Evolutionary conservation across 2,113 vertebrate genomes (phyloP).

Genomic region (Stegostoma tigrinum): DNA sequence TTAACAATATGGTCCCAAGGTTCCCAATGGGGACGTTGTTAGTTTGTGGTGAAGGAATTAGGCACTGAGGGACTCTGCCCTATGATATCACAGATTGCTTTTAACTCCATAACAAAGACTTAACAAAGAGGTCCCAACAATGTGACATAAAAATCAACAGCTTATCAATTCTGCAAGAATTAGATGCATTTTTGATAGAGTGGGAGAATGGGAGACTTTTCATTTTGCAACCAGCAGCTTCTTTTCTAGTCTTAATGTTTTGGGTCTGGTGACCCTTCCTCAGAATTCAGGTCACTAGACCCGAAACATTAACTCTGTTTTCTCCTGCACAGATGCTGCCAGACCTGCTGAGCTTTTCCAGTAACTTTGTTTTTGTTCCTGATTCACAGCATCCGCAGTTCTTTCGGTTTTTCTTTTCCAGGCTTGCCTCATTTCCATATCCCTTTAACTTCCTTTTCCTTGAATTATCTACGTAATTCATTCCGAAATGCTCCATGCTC

Average conservation of each 20-base stretch:
- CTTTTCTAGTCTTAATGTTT: neutral
- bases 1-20: neutral
- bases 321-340: too few relatives aligned
- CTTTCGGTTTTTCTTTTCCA: neutral
- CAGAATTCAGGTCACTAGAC: too few relatives aligned
- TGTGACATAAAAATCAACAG: neutral
- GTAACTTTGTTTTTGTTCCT: too few relatives aligned
- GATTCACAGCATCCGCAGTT: too few relatives aligned
- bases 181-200: neutral
- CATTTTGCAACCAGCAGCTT: neutral
- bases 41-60: neutral
- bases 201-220: neutral
- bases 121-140: neutral
- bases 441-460: neutral
- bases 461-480: neutral
- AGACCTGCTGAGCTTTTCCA: too few relatives aligned
- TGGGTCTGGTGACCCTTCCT: too few relatives aligned
- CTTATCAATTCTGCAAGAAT: neutral
- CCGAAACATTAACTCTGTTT: too few relatives aligned
- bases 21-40: neutral
- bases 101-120: neutral
- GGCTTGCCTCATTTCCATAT: neutral
- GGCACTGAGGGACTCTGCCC: neutral
- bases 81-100: neutral
- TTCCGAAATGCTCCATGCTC: neutral